Percentiles rank a stretch among this genome's conserved stretches.
Conservation (phyloP, 1,140 invertebrate species). For the Cotesia vestalis region DNA sequence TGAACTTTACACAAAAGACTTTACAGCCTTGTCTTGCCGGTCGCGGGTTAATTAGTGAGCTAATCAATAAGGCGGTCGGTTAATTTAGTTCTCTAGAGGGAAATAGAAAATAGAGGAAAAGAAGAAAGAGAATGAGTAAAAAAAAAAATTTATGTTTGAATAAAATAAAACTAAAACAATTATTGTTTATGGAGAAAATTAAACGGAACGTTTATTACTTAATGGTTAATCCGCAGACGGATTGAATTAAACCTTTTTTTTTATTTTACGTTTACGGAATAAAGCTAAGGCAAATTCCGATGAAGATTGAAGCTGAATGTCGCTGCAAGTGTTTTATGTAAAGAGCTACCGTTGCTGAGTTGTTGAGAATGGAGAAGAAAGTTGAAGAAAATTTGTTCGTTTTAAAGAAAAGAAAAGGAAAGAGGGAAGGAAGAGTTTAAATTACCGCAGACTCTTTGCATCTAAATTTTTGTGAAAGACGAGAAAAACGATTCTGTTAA, state of each 20-base stretch:
- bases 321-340: background rate
- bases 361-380: background rate
- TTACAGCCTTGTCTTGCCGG: too few relatives aligned
- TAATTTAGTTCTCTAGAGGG: background rate
- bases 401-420: background rate
- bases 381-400: background rate
- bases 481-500: slow-evolving; percentile 21
- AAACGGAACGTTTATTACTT: too few relatives aligned
- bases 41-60: too few relatives aligned
- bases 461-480: slow-evolving; percentile 14
- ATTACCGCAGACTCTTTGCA: slow-evolving; percentile 27
- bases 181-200: background rate
- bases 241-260: too few relatives aligned
- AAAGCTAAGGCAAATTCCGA: too few relatives aligned
- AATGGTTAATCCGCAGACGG: too few relatives aligned
- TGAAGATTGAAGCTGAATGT: too few relatives aligned
- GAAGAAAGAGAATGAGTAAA: background rate
- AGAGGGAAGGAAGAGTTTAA: slow-evolving; percentile 13
- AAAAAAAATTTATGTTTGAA: too few relatives aligned
- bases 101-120: slow-evolving; percentile 4
- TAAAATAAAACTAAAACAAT: background rate
- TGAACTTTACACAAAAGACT: too few relatives aligned
- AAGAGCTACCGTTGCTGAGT: background rate
- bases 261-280: too few relatives aligned
- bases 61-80: background rate